Base-by-base conservation (phyloP, 2,888 invertebrate species). In the Geotrupes spiniger region DNA sequence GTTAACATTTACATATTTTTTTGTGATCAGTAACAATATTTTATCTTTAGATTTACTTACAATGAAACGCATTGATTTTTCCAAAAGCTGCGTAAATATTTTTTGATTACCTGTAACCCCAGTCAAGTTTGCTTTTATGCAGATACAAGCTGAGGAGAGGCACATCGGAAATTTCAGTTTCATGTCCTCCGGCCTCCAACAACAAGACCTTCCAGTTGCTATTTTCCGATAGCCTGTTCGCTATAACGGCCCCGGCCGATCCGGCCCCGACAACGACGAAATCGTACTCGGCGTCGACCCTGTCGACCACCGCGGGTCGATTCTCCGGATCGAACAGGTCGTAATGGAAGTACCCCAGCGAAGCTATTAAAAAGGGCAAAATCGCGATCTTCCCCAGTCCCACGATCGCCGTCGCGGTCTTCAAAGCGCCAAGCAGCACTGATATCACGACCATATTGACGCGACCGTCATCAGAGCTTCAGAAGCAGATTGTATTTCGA, bases 51-150 rank as follows among this genome's bases (percentile, higher is more conserved):
- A n/a, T n/a, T n/a, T n/a, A n/a, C n/a, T n/a, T n/a, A n/a, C n/a
- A n/a, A n/a, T n/a, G n/a, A n/a, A n/a, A n/a, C n/a, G n/a, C n/a
- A n/a, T n/a, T n/a, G n/a, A n/a, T n/a, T n/a, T n/a, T n/a, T n/a
- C n/a, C n/a, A n/a, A n/a, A n/a, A n/a, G n/a, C n/a, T n/a, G n/a
- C n/a, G n/a, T 26, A 4, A 25, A 33, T 29, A 42, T 6, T 42
- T 2, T 14, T 6, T 15, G 66, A 76, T 76, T 66, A 87, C 84
- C 86, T 80, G 73, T 91, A 93, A 63, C 90, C 89, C 93, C 93
- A 93, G 71, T 93, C 93, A 63, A 92, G 69, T 76, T 89, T 89
- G 68, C 92, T 92, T 63, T 91, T 89, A 71, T 93, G 93, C 63
- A 93, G 77, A 70, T 90, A 93, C 36, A 92, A 70, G 31, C 92